Conservation (phyloP, 2,888 invertebrate genomes). For the Melipona beecheii region DNA sequence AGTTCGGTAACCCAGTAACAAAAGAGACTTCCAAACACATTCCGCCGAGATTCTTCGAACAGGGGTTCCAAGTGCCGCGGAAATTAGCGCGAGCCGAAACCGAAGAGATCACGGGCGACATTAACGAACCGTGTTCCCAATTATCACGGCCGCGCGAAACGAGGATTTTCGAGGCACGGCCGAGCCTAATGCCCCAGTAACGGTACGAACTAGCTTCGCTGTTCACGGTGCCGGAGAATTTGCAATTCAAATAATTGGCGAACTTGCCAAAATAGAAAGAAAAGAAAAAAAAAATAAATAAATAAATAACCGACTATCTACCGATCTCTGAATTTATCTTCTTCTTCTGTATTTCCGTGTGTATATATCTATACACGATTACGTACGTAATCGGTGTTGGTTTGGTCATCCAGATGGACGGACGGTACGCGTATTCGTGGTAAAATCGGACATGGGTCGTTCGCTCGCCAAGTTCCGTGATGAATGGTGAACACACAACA, state of each 20-base stretch:
- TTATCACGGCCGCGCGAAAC: slow-evolving; percentile 45
- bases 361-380: not conserved
- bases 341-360: not conserved
- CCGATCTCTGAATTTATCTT: not conserved
- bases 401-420: not conserved
- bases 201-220: slow-evolving; percentile 70
- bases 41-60: not conserved
- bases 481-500: slow-evolving; percentile 70
- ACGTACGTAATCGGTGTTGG: not conserved
- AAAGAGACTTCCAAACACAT: not conserved
- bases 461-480: slow-evolving; percentile 60
- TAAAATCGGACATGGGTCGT: slow-evolving; percentile 57
- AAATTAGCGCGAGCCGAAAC: slow-evolving; percentile 20
- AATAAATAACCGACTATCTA: slow-evolving; percentile 20
- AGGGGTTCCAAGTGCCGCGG: not conserved
- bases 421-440: slow-evolving; percentile 3
- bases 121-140: slow-evolving; percentile 40
- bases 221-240: slow-evolving; percentile 67
- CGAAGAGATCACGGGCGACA: not conserved
- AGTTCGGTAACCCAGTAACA: not conserved
- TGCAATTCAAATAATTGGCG: slow-evolving; percentile 79
- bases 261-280: slow-evolving; percentile 56
- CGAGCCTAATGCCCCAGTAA: slow-evolving; percentile 80
- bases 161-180: slow-evolving; percentile 52
- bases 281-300: slow-evolving; percentile 62